Base-by-base conservation (phyloP, 2,113 vertebrate genomes). In the Sceloporus undulatus region DNA sequence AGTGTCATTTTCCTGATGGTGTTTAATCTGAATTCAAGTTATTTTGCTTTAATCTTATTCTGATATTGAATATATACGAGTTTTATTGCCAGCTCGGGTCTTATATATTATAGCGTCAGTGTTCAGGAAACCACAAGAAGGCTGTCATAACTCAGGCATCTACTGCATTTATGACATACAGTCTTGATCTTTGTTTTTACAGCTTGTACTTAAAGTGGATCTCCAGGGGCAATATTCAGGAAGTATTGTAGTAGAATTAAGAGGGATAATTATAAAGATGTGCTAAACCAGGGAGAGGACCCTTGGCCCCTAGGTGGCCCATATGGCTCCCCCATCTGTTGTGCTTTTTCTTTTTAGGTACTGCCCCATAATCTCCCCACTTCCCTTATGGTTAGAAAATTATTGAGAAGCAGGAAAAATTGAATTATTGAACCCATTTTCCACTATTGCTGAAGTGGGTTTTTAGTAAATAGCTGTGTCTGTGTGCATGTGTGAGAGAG, bases 41-140 rank as follows among this genome's bases (percentile, higher is more conserved):
- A 82, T 88, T 83, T 87, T 54, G 42, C n/a, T 65, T 54, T 92
- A 87, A n/a, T 86, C 82, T 88, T 40, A 59, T 56, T 87, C 70
- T 86, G 85, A 27, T 89, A n/a, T 52, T 82, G 42, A 76, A 62
- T 68, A 81, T 79, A 93, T 1, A 82, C 76, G 85, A 89, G 82
- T 52, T 42, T 92, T 80, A 70, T 56, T 52, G 62, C 86, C 80
- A 85, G 80, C 87, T 90, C n/a, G 74, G 38, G 38, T 59, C 27
- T 76, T 92, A 88, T 90, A 93, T 89, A 89, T 89, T 90, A 86
- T 88, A 62, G 88, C 79, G 88, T 71, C 86, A 80, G 85, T 70
- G 74, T 56, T 85, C 65, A 40, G 85, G 73, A 90, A 85, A 84
- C 85, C 66, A 92, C 89, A 87, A 87, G 92, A 90, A 93, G 93